These are phyloP conservation scores for Brachionus rubens DNA, from an alignment of 1,140 invertebrate genomes.

Conservation along the genomic window DNA sequence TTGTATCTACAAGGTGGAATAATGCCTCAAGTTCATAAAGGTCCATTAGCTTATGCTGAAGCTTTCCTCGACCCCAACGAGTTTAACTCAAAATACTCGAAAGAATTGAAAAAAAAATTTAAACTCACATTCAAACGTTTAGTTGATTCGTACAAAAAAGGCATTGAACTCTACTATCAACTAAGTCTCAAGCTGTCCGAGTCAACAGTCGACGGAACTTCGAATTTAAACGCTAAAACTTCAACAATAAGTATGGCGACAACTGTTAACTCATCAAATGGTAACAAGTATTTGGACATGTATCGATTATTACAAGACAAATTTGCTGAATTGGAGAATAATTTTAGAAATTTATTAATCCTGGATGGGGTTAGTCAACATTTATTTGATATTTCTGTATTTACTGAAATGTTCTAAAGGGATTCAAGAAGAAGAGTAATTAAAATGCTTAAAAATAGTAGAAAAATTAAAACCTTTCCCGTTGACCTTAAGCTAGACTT, in stretches of 20 bases:
- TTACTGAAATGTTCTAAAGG: neutral
- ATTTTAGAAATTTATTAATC: slow-evolving; percentile 33
- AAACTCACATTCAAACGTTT: slow-evolving; percentile 23
- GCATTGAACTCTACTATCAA: slow-evolving; percentile 14
- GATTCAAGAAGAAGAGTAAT: neutral
- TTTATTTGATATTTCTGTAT: slow-evolving; percentile 12
- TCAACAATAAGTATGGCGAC: neutral
- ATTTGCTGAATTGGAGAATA: slow-evolving; percentile 43
- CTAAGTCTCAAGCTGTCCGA: neutral
- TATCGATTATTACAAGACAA: slow-evolving; percentile 10
- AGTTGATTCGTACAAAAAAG: slow-evolving; percentile 43
- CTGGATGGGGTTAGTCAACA: slow-evolving; percentile 34
- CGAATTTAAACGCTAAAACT: neutral
- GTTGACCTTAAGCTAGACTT: too few species aligned
- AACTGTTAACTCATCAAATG: neutral
- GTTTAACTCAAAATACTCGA: slow-evolving; percentile 49
- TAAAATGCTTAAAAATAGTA: neutral
- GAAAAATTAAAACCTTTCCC: neutral
- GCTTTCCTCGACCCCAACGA: slow-evolving; percentile 71
- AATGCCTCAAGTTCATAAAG: slow-evolving; percentile 54
- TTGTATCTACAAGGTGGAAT: slow-evolving; percentile 44
- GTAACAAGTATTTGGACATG: slow-evolving; percentile 38
- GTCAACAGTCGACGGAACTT: neutral
- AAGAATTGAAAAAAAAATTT: slow-evolving; percentile 42
- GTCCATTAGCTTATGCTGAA: slow-evolving; percentile 83